Percentiles rank a stretch among this genome's conserved stretches.
phyloP scores from a whole-genome alignment of 1,140 invertebrate genomes.

The Phymastichus coffea region DNA sequence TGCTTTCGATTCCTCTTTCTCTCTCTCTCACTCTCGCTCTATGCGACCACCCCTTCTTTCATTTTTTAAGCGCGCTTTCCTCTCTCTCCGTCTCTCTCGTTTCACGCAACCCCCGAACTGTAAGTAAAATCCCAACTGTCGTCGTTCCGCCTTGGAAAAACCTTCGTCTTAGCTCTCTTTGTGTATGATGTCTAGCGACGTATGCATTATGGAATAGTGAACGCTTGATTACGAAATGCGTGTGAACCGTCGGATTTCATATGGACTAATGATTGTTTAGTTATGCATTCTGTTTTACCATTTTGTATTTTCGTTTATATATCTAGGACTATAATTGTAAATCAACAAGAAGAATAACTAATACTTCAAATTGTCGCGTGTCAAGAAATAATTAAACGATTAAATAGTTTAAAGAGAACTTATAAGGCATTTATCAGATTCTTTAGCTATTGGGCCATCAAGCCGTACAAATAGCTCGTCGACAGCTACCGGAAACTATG shows the following conservation, averaged over 20 bases:
- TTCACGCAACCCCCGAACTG: slow-evolving; percentile 24
- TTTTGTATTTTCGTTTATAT: no score
- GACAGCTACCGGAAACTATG: slow-evolving; percentile 28
- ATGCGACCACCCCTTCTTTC: slow-evolving; percentile 11
- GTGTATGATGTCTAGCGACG: neutral
- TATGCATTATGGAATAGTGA: slow-evolving; percentile 9
- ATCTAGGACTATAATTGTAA: neutral
- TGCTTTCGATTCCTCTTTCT: slow-evolving; percentile 21
- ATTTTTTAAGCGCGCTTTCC: slow-evolving; percentile 24
- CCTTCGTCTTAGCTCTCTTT: slow-evolving; percentile 26
- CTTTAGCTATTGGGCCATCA: slow-evolving; percentile 23
- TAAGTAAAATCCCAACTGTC: slow-evolving; percentile 32
- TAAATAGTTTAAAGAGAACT: no score
- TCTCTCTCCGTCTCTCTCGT: no score
- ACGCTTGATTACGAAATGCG: slow-evolving; percentile 7
- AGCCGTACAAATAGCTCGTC: slow-evolving; percentile 12
- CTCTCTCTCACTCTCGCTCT: slow-evolving; percentile 7
- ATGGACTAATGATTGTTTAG: slow-evolving; percentile 13
- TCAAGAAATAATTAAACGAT: slow-evolving; percentile 5
- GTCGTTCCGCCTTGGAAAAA: slow-evolving; percentile 27
- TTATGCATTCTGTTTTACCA: neutral
- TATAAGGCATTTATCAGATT: slow-evolving; percentile 24
- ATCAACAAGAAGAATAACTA: neutral
- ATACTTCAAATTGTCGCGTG: slow-evolving; percentile 7
- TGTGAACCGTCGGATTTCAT: neutral